Evolutionary conservation across 2,888 invertebrate genomes (phyloP).

Genomic region (Limnephilus lunatus): DNA sequence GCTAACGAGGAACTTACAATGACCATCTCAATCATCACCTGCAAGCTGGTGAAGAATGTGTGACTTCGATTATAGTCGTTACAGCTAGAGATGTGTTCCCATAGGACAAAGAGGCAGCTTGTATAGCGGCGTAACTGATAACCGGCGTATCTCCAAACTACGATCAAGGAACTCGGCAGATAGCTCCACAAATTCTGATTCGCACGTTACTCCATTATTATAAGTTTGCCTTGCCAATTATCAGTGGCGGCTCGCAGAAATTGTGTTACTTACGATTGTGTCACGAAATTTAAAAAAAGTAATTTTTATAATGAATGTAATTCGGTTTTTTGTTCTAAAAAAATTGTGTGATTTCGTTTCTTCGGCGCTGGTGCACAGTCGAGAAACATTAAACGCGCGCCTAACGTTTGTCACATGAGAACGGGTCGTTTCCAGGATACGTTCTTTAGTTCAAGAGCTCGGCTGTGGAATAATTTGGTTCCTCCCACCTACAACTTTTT

Average conservation of each 20-base stretch:
- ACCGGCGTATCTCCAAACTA: slow-evolving; percentile 27
- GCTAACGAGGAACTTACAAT: background rate
- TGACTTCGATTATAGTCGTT: background rate
- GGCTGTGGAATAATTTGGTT: no score
- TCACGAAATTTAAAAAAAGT: background rate
- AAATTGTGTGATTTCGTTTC: no score
- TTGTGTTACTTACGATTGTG: background rate
- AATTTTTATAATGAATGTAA: no score
- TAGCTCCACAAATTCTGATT: slow-evolving; percentile 41
- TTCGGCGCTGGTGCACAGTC: no score
- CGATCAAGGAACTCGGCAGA: background rate
- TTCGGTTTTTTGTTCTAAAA: no score
- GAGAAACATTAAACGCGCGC: no score
- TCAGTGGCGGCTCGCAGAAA: slow-evolving; percentile 4
- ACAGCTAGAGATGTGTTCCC: background rate
- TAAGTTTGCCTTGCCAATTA: background rate
- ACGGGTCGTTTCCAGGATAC: no score
- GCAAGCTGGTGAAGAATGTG: background rate
- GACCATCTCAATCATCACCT: background rate
- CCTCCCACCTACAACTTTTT: no score
- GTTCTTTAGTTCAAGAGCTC: no score
- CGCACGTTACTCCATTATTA: slow-evolving; percentile 33
- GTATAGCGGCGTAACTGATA: background rate
- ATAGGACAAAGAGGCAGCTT: background rate
- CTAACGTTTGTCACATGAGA: no score